Conservation (phyloP, 2,797 vertebrate species). For the Taeniopygia guttata region DNA sequence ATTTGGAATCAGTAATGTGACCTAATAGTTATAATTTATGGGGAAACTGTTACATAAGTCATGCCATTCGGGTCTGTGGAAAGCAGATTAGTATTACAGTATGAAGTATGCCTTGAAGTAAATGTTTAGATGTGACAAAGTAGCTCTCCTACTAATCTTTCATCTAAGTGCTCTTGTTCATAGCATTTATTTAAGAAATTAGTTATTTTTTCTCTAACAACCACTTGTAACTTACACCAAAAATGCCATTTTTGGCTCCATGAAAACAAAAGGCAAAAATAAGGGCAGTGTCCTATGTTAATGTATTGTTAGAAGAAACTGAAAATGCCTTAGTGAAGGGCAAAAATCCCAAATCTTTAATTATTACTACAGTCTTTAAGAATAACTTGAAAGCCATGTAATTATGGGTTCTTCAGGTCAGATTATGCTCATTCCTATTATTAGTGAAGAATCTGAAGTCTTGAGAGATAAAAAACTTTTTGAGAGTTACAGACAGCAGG, state of each 20-base stretch:
- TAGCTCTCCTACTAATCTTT: neutral
- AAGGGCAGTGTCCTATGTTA: neutral
- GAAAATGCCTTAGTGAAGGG: neutral
- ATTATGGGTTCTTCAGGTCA: neutral
- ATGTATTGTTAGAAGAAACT: neutral
- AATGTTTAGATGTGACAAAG: neutral
- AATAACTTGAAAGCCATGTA: neutral
- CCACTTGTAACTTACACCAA: neutral
- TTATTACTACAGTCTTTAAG: neutral
- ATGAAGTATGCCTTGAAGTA: neutral
- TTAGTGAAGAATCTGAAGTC: neutral
- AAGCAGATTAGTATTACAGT: neutral
- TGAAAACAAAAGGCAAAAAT: neutral
- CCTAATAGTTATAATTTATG: neutral
- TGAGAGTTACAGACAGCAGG: neutral
- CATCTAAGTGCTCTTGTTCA: neutral
- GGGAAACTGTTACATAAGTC: neutral
- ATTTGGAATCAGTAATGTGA: neutral
- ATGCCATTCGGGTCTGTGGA: neutral
- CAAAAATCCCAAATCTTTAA: neutral
- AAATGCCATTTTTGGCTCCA: neutral
- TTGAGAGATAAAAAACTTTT: neutral
- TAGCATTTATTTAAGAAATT: neutral
- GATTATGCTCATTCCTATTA: neutral
- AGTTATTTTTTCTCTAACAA: neutral